A percentile compares a stretch with the other conserved stretches of the same genome.
These are phyloP conservation scores for Nomada ferruginata DNA, from an alignment of 2,888 invertebrate genomes.

Conservation along the genomic window DNA sequence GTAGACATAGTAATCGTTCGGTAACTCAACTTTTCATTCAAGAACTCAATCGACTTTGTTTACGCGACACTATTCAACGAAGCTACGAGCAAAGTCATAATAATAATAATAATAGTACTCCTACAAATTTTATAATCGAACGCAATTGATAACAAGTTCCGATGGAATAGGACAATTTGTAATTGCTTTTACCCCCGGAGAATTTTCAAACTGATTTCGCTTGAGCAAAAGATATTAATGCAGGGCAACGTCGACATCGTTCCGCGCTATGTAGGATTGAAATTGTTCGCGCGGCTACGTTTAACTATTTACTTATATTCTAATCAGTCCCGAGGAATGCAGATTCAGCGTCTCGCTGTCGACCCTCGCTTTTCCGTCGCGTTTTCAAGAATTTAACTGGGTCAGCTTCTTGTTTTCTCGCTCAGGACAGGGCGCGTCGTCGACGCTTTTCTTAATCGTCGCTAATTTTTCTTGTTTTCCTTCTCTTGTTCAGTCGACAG, in stretches of 20 bases:
- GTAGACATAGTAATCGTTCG: not conserved
- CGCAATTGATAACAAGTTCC: too few relatives aligned
- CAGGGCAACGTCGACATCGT: not conserved
- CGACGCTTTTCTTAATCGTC: conserved; percentile 34
- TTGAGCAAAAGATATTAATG: not conserved
- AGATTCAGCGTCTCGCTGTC: conserved; percentile 28
- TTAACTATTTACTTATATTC: conserved; percentile 14
- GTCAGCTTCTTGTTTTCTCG: conserved; percentile 37
- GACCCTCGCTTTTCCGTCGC: conserved; percentile 11
- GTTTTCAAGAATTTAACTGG: conserved; percentile 41
- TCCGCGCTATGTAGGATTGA: conserved; percentile 5
- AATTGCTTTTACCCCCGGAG: not conserved
- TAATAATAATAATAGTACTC: too few relatives aligned
- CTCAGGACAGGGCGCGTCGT: conserved; percentile 20
- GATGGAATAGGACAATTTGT: not conserved
- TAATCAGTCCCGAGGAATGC: conserved; percentile 16
- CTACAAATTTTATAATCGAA: too few relatives aligned
- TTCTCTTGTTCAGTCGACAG: not conserved
- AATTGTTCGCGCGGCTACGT: conserved; percentile 10
- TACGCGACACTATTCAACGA: not conserved
- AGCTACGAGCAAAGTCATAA: not conserved
- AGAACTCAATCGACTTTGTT: conserved; percentile 6
- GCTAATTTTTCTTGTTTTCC: not conserved
- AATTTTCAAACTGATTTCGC: not conserved
- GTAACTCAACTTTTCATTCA: not conserved